phyloP scores from a whole-genome alignment of 35 echinoderm and acorn worm genomes.

The Eucidaris tribuloides region DNA sequence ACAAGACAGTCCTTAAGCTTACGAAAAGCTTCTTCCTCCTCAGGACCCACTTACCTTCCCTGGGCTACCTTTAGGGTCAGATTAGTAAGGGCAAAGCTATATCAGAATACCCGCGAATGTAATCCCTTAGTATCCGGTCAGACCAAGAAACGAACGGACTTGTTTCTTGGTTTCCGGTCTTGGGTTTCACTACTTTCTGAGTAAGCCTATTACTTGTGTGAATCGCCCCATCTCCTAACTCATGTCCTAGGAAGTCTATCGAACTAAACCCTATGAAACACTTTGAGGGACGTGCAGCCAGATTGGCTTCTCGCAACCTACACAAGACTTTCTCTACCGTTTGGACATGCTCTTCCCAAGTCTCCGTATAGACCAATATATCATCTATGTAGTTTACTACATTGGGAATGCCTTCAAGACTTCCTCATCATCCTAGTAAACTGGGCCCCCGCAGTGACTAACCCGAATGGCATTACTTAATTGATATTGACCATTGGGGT shows the following conservation, averaged over 20 bases:
- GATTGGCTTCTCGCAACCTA: conserved; percentile 2
- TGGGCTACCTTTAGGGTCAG: not conserved
- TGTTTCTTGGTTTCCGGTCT: too few species aligned
- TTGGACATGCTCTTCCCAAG: conserved; percentile 40
- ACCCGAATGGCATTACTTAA: conserved; percentile 43
- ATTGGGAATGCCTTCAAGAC: not conserved
- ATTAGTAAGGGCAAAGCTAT: conserved; percentile 14
- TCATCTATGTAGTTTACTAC: conserved; percentile 66
- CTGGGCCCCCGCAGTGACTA: conserved; percentile 35
- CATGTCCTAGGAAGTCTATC: not conserved
- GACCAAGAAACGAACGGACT: conserved; percentile 3
- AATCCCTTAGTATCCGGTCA: conserved; percentile 25
- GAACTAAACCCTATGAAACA: not conserved
- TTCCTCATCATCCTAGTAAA: conserved; percentile 46
- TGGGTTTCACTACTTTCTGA: too few species aligned
- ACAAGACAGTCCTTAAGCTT: conserved; percentile 8
- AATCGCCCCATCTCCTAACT: not conserved
- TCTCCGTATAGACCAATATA: conserved; percentile 12
- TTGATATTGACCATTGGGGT: conserved; percentile 19
- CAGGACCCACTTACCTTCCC: not conserved
- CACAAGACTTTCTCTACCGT: not conserved
- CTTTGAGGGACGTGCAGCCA: not conserved
- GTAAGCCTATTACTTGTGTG: not conserved
- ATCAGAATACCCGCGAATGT: conserved; percentile 19
- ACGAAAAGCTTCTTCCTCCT: not conserved